Evolutionary conservation across 1,140 invertebrate species (phyloP).

Genomic region (Sipha flava): DNA sequence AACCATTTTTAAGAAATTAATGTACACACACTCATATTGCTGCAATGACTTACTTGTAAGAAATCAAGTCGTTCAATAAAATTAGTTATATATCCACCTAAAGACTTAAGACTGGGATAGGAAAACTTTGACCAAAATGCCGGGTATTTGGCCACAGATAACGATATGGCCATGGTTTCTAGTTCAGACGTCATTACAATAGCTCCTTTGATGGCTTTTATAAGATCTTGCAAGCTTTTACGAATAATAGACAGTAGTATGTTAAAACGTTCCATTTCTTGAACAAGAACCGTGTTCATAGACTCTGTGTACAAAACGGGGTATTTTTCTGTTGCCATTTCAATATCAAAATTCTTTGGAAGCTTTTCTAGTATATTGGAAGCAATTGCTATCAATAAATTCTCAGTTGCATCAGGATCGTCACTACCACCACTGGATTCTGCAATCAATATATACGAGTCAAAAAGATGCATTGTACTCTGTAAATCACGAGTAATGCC

Average conservation of each 20-base stretch:
- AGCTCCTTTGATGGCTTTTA: conserved; percentile 76
- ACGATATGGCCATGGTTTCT: conserved; percentile 59
- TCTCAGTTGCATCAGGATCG: not conserved
- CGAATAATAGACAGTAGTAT: conserved; percentile 59
- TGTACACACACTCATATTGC: not conserved
- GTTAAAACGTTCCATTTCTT: conserved; percentile 88
- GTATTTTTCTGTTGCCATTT: conserved; percentile 58
- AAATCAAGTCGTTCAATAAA: conserved; percentile 70
- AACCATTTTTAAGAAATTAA: too few relatives aligned
- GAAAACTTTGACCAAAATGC: conserved; percentile 68
- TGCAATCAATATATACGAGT: not conserved
- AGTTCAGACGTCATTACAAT: conserved; percentile 77
- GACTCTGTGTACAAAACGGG: conserved; percentile 80
- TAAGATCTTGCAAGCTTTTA: conserved; percentile 57
- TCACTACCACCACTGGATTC: not conserved
- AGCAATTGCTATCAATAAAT: not conserved
- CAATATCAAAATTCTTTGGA: conserved; percentile 65
- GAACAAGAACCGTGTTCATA: conserved; percentile 88
- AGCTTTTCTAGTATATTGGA: conserved; percentile 43
- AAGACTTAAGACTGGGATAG: conserved; percentile 83
- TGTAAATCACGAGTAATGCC: conserved; percentile 77
- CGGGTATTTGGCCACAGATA: conserved; percentile 70
- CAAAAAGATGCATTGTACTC: conserved; percentile 47
- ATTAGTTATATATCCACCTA: conserved; percentile 77
- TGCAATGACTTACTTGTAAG: conserved; percentile 46